Percentiles rank a stretch among this genome's conserved stretches.
phyloP scores from a whole-genome alignment of 2,113 vertebrate genomes.

The Barbus barbus region DNA sequence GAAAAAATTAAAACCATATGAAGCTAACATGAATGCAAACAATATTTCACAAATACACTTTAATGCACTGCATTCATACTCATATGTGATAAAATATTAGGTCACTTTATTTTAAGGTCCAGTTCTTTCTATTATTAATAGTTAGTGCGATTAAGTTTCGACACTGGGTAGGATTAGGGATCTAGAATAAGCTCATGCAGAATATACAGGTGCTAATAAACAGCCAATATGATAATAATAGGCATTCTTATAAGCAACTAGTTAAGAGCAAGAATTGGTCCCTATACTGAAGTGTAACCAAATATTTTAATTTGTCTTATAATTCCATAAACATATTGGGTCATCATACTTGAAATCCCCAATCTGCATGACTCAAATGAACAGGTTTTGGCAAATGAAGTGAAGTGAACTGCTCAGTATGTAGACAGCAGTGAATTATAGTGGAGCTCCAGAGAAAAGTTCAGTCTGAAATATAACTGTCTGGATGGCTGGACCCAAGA shows the following conservation, averaged over 20 bases:
- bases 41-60: neutral
- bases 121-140: too few relatives aligned
- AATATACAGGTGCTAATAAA: too few relatives aligned
- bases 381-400: neutral
- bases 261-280: too few relatives aligned
- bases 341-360: neutral
- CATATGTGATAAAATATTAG: neutral
- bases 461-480: neutral
- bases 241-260: too few relatives aligned
- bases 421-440: neutral
- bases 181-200: too few relatives aligned
- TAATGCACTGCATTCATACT: neutral
- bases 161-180: too few relatives aligned
- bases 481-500: neutral
- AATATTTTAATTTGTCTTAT: neutral
- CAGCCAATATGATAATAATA: too few relatives aligned
- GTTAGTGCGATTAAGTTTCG: too few relatives aligned
- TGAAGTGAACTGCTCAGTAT: neutral
- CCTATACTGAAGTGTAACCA: neutral
- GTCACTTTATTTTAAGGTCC: too few relatives aligned
- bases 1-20: too few relatives aligned
- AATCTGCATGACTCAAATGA: neutral
- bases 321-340: neutral
- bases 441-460: neutral
- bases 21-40: too few relatives aligned